These are phyloP conservation scores for Oreotrochilus melanogaster DNA, from an alignment of 2,113 vertebrate genomes.

Conservation along the genomic window DNA sequence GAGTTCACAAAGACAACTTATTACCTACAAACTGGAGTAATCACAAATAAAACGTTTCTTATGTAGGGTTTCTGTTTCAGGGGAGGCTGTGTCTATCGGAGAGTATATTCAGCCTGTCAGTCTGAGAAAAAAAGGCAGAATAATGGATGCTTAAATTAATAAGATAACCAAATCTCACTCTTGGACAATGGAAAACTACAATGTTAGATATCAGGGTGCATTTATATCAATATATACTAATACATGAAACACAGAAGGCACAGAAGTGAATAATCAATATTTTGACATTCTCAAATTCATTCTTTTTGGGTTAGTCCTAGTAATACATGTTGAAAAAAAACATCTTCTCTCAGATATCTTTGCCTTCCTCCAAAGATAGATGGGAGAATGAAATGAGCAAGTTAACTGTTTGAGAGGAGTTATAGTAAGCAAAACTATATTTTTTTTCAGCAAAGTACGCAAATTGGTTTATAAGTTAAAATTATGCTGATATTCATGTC, in stretches of 20 bases:
- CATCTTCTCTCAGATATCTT: neutral
- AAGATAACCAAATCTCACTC: neutral
- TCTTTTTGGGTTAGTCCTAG: neutral
- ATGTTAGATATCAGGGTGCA: neutral
- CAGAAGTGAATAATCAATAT: neutral
- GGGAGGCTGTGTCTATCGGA: accelerated
- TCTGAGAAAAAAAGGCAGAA: neutral
- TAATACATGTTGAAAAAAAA: neutral
- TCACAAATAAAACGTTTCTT: neutral
- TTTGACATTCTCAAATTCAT: neutral
- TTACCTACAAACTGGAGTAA: neutral
- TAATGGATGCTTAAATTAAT: neutral
- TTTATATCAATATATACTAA: neutral
- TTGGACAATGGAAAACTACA: neutral
- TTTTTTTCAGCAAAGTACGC: neutral
- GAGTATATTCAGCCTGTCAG: neutral
- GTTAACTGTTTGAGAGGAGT: neutral
- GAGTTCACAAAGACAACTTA: neutral
- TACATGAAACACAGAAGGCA: neutral
- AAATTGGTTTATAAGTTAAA: neutral
- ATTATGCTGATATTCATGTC: neutral
- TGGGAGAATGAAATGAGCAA: neutral
- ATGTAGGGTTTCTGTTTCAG: neutral
- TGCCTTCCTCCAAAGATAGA: neutral
- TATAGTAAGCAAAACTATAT: neutral